A percentile compares a stretch with the other conserved stretches of the same genome.
These are phyloP conservation scores for Diogma glabrata DNA, from an alignment of 2,888 invertebrate species.

Conservation along the genomic window DNA sequence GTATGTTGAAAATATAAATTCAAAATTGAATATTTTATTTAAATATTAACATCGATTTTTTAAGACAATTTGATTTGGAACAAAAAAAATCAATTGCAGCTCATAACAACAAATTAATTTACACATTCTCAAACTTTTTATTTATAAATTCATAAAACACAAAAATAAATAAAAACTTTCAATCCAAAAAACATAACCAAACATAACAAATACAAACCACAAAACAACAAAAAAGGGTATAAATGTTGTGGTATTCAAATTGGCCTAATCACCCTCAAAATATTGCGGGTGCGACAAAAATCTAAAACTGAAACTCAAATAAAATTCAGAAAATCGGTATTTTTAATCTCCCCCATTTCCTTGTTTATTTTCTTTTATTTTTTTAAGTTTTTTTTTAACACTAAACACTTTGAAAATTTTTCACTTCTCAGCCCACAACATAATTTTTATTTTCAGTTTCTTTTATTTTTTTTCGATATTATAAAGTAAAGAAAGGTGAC, in stretches of 20 bases:
- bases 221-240: background rate
- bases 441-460: constrained; percentile 3
- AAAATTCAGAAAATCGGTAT: constrained; percentile 8
- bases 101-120: no score
- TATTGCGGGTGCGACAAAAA: constrained; percentile 14
- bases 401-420: constrained; percentile 4
- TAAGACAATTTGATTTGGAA: no score
- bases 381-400: constrained; percentile 1
- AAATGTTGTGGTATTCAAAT: constrained; percentile 15
- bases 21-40: no score
- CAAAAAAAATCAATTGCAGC: no score
- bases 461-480: no score
- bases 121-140: no score
- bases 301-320: no score
- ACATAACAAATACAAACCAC: background rate
- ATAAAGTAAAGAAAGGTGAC: constrained; percentile 12
- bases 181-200: background rate
- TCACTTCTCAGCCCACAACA: no score
- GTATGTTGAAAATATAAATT: no score
- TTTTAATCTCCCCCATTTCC: constrained; percentile 9
- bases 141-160: no score
- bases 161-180: constrained; percentile 1
- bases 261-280: constrained; percentile 14
- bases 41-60: no score
- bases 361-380: background rate